Percentiles rank a stretch among this genome's conserved stretches.
Evolutionary conservation across 2,113 vertebrate genomes (phyloP).

Genomic region (Panthera leo): DNA sequence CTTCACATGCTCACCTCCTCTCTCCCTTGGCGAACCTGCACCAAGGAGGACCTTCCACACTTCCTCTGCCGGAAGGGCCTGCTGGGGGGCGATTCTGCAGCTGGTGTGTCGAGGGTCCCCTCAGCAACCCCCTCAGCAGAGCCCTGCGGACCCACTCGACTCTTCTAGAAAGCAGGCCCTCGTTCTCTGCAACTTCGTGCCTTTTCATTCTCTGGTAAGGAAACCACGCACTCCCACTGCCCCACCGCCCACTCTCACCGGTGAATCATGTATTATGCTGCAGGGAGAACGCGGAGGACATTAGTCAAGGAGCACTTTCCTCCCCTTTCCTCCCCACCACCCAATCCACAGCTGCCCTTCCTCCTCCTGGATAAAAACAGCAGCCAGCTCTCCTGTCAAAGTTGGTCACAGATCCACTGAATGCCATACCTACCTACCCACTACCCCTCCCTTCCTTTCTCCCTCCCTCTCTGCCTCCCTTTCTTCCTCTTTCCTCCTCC

Average conservation of each 20-base stretch:
- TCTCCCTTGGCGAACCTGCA: neutral
- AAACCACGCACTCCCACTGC: neutral
- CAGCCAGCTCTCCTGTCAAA: neutral
- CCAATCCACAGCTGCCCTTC: neutral
- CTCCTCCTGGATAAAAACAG: neutral
- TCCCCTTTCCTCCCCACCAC: neutral
- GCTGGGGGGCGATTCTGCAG: neutral
- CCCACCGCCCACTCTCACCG: neutral
- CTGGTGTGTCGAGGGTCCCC: neutral
- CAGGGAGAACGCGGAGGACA: neutral
- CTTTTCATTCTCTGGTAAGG: neutral
- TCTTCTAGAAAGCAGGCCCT: neutral
- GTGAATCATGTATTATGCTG: neutral
- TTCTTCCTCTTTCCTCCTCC: neutral
- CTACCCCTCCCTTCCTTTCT: neutral
- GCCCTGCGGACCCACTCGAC: neutral
- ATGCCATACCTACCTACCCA: neutral
- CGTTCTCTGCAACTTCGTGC: neutral
- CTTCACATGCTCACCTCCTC: neutral
- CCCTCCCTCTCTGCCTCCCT: accelerated
- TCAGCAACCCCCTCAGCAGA: neutral
- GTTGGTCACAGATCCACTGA: neutral
- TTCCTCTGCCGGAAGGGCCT: neutral
- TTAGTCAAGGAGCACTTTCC: neutral
- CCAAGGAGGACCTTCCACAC: neutral